A percentile compares a stretch with the other conserved stretches of the same genome.
Evolutionary conservation across 2,888 invertebrate species (phyloP).

Genomic region (Leptinotarsa juncta): DNA sequence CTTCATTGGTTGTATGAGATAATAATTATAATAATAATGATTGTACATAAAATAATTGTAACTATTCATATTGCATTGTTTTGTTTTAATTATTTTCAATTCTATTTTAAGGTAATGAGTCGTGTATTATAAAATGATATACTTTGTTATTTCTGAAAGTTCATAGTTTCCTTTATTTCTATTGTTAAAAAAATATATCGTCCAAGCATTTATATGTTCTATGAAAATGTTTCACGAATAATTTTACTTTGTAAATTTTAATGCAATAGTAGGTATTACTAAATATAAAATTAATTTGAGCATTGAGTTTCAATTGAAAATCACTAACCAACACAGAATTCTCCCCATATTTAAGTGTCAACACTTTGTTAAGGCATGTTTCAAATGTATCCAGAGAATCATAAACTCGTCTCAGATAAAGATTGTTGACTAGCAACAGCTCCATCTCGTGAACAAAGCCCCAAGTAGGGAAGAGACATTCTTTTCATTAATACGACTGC

Average conservation of each 20-base stretch:
- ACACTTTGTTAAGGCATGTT: too few species aligned
- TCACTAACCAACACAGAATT: neutral
- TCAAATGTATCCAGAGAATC: too few species aligned
- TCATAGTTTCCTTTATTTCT: slow-evolving; percentile 40
- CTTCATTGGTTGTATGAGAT: slow-evolving; percentile 64
- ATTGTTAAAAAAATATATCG: slow-evolving; percentile 43
- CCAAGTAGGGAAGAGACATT: too few species aligned
- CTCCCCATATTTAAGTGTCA: too few species aligned
- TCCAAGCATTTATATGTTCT: slow-evolving; percentile 49
- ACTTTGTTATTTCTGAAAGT: slow-evolving; percentile 50
- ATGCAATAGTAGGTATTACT: slow-evolving; percentile 52
- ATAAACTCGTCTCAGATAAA: too few species aligned
- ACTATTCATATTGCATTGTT: slow-evolving; percentile 69
- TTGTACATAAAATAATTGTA: slow-evolving; percentile 69
- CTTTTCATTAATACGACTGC: too few species aligned
- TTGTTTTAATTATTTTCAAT: slow-evolving; percentile 66
- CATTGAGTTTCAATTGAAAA: neutral
- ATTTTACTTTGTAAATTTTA: slow-evolving; percentile 49
- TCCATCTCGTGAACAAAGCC: too few species aligned
- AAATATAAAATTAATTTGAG: slow-evolving; percentile 48
- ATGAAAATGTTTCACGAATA: slow-evolving; percentile 40
- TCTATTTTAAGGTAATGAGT: slow-evolving; percentile 67
- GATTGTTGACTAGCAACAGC: too few species aligned
- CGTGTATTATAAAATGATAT: slow-evolving; percentile 67
- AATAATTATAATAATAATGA: slow-evolving; percentile 53